Evolutionary conservation across 2,888 invertebrate genomes (phyloP), one percentile per base, ranked within the genome.

Genomic region (Agrochola lota): DNA sequence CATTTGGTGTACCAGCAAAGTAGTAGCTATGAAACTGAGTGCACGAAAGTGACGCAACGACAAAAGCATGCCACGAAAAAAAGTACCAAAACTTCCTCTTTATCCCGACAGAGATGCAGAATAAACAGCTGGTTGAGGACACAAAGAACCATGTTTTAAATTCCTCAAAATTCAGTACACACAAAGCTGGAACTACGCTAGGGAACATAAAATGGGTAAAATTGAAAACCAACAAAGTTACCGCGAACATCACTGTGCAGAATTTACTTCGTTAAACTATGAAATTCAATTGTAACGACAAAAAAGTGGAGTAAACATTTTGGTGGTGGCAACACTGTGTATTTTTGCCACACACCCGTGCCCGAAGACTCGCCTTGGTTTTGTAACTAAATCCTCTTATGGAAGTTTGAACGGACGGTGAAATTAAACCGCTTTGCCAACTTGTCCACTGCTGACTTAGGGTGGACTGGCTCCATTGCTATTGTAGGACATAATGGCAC

Each of bases 391-490:
- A 92, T 91, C 92, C 92, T 91, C 92, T 92, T 91, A 92, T 75
- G 67, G 83, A 92, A 93, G 82, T 93, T 91, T 81, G 89, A 87
- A 90, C 85, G 86, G 91, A 87, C 85, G 67, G 78, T 84, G 84
- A 89, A 92, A 92, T 92, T 92, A 92, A 92, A 91, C 91, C 91
- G 92, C 92, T 92, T 92, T 90, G 76, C 81, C 71, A 87, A 90
- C 85, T 90, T 86, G 86, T 83, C 81, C 86, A 85, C 78, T 79
- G 81, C 85, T 83, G 77, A 78, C 64, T 85, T 83, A 74, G 84
- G 72, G 76, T 75, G 70, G 7, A 43, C 40, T 69, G 15, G 26
- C 46, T 71, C 46, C 26, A 49, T 49, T 77, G 20, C n/a, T 46
- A 52, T 46, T 59, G 20, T 52, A 72, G 85, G 83, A 81, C 64